These are phyloP conservation scores for Drosophila buzzatii DNA, from an alignment of 2,888 invertebrate species.

Conservation along the genomic window DNA sequence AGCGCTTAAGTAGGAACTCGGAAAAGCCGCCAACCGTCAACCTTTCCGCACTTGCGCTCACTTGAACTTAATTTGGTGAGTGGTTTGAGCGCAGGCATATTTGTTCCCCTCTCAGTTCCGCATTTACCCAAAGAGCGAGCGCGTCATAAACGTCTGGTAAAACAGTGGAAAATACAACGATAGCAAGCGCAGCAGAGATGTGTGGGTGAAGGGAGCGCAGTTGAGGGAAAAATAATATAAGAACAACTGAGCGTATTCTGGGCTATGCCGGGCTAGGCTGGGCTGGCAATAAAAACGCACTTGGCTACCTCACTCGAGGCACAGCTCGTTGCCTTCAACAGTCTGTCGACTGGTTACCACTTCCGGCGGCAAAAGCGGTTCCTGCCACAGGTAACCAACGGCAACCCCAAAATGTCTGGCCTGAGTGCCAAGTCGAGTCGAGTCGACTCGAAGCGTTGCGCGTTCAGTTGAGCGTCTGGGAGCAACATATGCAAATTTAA, in stretches of 20 bases:
- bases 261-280: slow-evolving; percentile 13
- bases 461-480: slow-evolving; percentile 46
- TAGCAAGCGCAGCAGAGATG: slow-evolving; percentile 6
- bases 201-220: not conserved
- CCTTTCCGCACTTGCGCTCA: slow-evolving; percentile 65
- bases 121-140: slow-evolving; percentile 5
- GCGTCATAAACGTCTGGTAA: slow-evolving; percentile 51
- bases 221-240: slow-evolving; percentile 21
- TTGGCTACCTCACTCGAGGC: slow-evolving; percentile 33
- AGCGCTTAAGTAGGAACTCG: slow-evolving; percentile 60
- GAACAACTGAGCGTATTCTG: slow-evolving; percentile 22
- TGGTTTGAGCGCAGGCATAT: slow-evolving; percentile 45
- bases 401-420: slow-evolving; percentile 70
- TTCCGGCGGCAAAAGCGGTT: slow-evolving; percentile 69
- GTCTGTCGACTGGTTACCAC: slow-evolving; percentile 65
- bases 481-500: slow-evolving; percentile 79
- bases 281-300: slow-evolving; percentile 66
- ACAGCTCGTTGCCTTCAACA: slow-evolving; percentile 13
- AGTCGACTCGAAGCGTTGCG: not conserved
- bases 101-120: not conserved
- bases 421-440: slow-evolving; percentile 15
- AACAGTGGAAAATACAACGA: slow-evolving; percentile 33
- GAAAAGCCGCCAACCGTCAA: slow-evolving; percentile 56
- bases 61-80: slow-evolving; percentile 65
- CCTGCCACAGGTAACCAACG: slow-evolving; percentile 70